phyloP scores from a whole-genome alignment of 2,113 vertebrate genomes.

The Mungos mungo region DNA sequence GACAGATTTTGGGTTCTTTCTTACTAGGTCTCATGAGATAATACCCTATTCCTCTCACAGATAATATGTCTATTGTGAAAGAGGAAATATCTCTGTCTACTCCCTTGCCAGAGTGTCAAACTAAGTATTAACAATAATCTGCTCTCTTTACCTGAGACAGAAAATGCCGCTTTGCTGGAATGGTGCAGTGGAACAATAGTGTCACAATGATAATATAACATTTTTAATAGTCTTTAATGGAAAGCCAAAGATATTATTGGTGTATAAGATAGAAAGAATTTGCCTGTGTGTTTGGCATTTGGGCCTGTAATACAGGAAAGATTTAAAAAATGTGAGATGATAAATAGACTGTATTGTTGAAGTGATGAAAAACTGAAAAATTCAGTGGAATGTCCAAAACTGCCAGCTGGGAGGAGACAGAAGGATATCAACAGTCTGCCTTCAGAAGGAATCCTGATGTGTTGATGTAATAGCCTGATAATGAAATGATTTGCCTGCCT shows the following conservation, averaged over 20 bases:
- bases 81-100: not conserved
- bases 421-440: slow-evolving; percentile 80
- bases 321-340: slow-evolving; percentile 78
- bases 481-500: slow-evolving; percentile 83
- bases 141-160: not conserved
- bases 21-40: not conserved
- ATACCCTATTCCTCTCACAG: not conserved
- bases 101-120: not conserved
- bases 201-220: slow-evolving; percentile 36
- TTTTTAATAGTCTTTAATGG: slow-evolving; percentile 69
- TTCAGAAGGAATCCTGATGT: slow-evolving; percentile 85
- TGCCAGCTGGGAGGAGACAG: slow-evolving; percentile 79
- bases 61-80: not conserved
- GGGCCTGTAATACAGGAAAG: slow-evolving; percentile 73
- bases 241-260: slow-evolving; percentile 78
- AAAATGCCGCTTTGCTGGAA: not conserved
- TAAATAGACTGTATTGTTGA: slow-evolving; percentile 83
- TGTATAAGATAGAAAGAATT: slow-evolving; percentile 71
- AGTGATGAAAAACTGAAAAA: slow-evolving; percentile 78
- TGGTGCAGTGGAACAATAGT: not conserved
- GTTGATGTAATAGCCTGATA: slow-evolving; percentile 84
- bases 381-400: slow-evolving; percentile 69
- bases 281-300: slow-evolving; percentile 79
- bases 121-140: not conserved
- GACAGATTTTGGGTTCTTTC: not conserved